These are phyloP conservation scores for Agrilus cyanescens DNA, from an alignment of 2,888 invertebrate genomes.

Conservation along the genomic window DNA sequence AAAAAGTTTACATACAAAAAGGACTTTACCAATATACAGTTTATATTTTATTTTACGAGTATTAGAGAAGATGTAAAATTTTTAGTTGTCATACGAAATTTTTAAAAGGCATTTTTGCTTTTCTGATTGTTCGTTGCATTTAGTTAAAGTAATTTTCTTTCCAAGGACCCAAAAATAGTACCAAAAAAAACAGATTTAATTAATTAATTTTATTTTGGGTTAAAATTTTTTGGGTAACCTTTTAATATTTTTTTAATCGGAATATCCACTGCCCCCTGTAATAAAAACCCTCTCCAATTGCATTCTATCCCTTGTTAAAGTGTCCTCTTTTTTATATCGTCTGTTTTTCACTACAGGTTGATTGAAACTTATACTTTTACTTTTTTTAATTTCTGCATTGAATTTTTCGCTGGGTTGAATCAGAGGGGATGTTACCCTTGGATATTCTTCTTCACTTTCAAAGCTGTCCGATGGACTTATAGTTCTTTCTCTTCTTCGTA, in stretches of 20 bases:
- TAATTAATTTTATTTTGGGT: no score
- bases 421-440: constrained; percentile 53
- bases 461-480: constrained; percentile 39
- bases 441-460: constrained; percentile 45
- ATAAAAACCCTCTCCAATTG: constrained; percentile 27
- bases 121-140: no score
- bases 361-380: constrained; percentile 30
- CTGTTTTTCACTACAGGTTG: constrained; percentile 18
- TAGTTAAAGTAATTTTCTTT: no score
- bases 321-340: constrained; percentile 14
- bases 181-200: no score
- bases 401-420: constrained; percentile 33
- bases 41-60: neutral
- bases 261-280: constrained; percentile 29
- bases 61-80: no score
- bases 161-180: no score
- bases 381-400: constrained; percentile 33
- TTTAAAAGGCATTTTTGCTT: no score
- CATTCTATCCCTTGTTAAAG: constrained; percentile 23
- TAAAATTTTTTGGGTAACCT: neutral
- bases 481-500: constrained; percentile 53
- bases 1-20: no score
- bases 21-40: no score
- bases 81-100: no score
- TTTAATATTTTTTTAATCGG: constrained; percentile 23